Percentiles rank a stretch among this genome's conserved stretches.
Conservation (phyloP, 2,113 vertebrate genomes). For the Bothrops jararaca region DNA sequence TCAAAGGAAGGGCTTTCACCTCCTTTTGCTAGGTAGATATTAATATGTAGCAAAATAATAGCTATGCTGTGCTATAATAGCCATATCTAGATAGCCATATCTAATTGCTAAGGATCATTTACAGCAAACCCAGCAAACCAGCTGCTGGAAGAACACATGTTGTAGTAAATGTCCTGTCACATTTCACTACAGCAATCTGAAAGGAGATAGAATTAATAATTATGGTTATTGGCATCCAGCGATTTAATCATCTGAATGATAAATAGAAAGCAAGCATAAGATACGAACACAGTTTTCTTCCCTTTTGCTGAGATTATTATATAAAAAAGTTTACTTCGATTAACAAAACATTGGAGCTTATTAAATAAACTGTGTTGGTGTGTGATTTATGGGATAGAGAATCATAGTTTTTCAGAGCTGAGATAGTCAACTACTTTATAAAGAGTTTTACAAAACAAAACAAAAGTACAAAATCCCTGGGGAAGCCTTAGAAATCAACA, state of each 20-base stretch:
- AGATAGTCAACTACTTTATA: background rate
- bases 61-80: slow-evolving; percentile 31
- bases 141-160: slow-evolving; percentile 57
- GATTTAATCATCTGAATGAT: slow-evolving; percentile 48
- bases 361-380: slow-evolving; percentile 2
- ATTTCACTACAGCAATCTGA: slow-evolving; percentile 54
- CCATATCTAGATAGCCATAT: slow-evolving; percentile 21
- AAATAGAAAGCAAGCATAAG: slow-evolving; percentile 43
- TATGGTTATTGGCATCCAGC: slow-evolving; percentile 43
- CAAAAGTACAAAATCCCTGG: slow-evolving; percentile 11
- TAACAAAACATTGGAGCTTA: slow-evolving; percentile 10
- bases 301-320: slow-evolving; percentile 8
- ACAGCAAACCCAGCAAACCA: slow-evolving; percentile 60
- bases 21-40: slow-evolving; percentile 65
- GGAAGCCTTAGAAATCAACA: slow-evolving; percentile 24
- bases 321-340: slow-evolving; percentile 39
- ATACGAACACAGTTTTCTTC: background rate
- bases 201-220: slow-evolving; percentile 43
- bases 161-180: slow-evolving; percentile 36
- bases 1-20: slow-evolving; percentile 59
- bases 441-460: background rate
- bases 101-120: slow-evolving; percentile 64
- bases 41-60: slow-evolving; percentile 73
- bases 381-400: background rate
- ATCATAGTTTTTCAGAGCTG: slow-evolving; percentile 23